Percentiles rank a stretch among this genome's conserved stretches.
Evolutionary conservation across 2,888 invertebrate species (phyloP).

Genomic region (Lasioglossum leucozonium): DNA sequence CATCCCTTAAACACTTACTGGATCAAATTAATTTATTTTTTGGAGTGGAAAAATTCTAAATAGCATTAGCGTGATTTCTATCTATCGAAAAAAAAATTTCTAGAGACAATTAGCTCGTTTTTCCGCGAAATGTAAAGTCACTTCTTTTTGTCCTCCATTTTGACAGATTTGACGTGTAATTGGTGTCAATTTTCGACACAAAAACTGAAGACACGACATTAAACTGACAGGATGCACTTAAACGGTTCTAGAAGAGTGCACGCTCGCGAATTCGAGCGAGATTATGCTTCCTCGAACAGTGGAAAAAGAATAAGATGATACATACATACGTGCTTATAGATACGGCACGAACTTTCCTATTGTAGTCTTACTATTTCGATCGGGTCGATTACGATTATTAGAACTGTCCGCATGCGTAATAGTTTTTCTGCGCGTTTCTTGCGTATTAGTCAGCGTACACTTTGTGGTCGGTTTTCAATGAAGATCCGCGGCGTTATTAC

Average conservation of each 20-base stretch:
- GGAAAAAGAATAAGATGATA: background rate
- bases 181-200: background rate
- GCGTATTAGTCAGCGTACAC: background rate
- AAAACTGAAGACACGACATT: background rate
- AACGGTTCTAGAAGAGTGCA: background rate
- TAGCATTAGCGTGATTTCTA: too few relatives aligned
- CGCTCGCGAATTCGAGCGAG: background rate
- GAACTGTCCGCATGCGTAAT: background rate
- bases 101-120: background rate
- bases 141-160: background rate
- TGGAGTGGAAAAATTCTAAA: too few relatives aligned
- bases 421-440: background rate
- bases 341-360: background rate
- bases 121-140: background rate
- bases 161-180: background rate
- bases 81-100: too few relatives aligned
- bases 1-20: too few relatives aligned
- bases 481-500: background rate
- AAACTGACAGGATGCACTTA: background rate
- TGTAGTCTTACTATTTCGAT: background rate
- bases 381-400: background rate
- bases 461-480: background rate
- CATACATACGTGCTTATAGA: background rate
- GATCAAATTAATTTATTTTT: too few relatives aligned
- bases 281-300: background rate